Evolutionary conservation across 1,140 invertebrate genomes (phyloP).

Genomic region (Lysiphlebus fabarum): DNA sequence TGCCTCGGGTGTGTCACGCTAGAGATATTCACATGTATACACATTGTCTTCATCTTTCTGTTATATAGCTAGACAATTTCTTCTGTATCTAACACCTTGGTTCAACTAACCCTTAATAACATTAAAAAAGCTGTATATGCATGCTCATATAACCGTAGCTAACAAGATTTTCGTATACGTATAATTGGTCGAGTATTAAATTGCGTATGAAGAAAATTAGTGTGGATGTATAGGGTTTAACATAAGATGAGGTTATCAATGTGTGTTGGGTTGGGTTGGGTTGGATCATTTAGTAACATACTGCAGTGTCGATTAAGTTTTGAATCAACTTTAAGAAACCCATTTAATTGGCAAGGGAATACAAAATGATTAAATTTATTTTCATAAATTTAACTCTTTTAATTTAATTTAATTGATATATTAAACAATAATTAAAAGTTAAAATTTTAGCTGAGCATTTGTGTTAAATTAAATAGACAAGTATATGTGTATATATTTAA

Average conservation of each 20-base stretch:
- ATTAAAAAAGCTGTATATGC: slow-evolving; percentile 27
- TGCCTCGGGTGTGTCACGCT: slow-evolving; percentile 42
- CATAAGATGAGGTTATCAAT: slow-evolving; percentile 37
- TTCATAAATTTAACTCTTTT: too few relatives aligned
- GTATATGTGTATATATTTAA: too few relatives aligned
- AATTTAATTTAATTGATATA: too few relatives aligned
- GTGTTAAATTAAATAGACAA: too few relatives aligned
- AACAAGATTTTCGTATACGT: slow-evolving; percentile 54
- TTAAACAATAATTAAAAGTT: too few relatives aligned
- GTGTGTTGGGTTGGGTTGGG: too few relatives aligned
- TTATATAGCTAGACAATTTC: slow-evolving; percentile 14
- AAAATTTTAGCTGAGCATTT: too few relatives aligned
- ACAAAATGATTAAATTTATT: slow-evolving; percentile 9
- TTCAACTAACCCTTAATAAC: slow-evolving; percentile 26
- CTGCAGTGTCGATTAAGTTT: slow-evolving; percentile 47
- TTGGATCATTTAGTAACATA: slow-evolving; percentile 55
- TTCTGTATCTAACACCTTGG: slow-evolving; percentile 1
- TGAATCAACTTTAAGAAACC: too few relatives aligned
- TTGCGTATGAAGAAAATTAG: slow-evolving; percentile 45
- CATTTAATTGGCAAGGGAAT: slow-evolving; percentile 21
- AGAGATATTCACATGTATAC: slow-evolving; percentile 8
- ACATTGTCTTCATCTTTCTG: slow-evolving; percentile 3
- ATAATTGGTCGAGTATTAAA: slow-evolving; percentile 58
- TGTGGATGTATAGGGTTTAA: slow-evolving; percentile 28
- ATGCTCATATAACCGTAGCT: slow-evolving; percentile 49